These are phyloP conservation scores for Phaethon lepturus DNA, from an alignment of 2,113 vertebrate species.

Conservation along the genomic window DNA sequence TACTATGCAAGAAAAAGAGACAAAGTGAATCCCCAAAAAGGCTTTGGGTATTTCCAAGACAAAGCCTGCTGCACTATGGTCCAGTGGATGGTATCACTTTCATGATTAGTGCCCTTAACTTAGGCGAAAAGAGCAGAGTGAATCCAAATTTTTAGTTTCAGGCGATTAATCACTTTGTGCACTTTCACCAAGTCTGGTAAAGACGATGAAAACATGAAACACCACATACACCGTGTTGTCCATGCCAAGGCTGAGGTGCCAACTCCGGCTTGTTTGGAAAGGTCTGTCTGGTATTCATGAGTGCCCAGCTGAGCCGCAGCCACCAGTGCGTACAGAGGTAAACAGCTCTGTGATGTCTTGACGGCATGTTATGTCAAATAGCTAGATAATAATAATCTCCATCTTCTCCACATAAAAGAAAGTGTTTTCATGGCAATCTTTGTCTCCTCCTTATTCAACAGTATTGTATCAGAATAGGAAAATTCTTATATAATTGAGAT, in stretches of 20 bases:
- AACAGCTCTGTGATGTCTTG: background rate
- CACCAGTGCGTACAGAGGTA: accelerated
- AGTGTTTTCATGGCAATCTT: background rate
- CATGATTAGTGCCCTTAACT: background rate
- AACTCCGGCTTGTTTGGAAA: background rate
- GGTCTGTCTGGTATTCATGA: accelerated
- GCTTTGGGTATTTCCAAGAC: background rate
- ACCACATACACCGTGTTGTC: background rate
- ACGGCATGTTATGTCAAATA: background rate
- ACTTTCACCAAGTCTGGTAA: background rate
- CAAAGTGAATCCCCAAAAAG: background rate
- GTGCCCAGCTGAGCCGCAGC: background rate
- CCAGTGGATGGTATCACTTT: background rate
- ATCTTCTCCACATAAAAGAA: background rate
- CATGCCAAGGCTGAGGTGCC: background rate
- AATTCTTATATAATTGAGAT: background rate
- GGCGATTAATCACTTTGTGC: background rate
- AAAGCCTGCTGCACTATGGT: accelerated
- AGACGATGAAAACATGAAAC: background rate
- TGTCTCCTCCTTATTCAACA: background rate
- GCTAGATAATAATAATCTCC: background rate
- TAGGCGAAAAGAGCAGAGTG: background rate
- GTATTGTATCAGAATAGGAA: background rate
- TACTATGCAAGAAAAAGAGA: background rate
- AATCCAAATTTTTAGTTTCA: background rate